Evolutionary conservation across 2,888 invertebrate genomes (phyloP), one percentile per base, ranked within the genome.

Genomic region (Ectemnius lituratus): DNA sequence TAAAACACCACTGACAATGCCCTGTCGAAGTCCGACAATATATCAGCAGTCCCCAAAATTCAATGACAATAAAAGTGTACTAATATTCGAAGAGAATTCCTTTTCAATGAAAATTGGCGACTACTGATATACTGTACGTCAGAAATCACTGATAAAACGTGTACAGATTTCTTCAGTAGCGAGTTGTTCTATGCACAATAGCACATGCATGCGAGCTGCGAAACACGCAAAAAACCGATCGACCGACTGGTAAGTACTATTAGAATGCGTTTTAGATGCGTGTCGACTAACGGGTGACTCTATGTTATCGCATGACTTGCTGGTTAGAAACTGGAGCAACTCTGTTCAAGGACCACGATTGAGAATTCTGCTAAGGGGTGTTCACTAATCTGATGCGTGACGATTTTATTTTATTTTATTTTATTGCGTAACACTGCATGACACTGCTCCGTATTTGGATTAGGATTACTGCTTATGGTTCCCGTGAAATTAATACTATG

Each of bases 231-330:
- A 37, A 37, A 37, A 59, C 64, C 60, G 78, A 61, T 66, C 70
- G 56, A 57, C 57, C 65, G 49, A 75, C 73, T 60, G 84, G 84
- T 84, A 83, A 84, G 84, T 84, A 84, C 75, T 63, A 68, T 80
- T 67, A 71, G 70, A 66, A 67, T 76, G 75, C 72, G 62, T 75
- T 75, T 61, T 37, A 46, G 28, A 66, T 77, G 73, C 70, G 69
- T 65, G 72, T 23, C 63, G 59, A 74, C 67, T 81, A 81, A 81
- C 73, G 73, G 73, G 69, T 68, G 47, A 27, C 62, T 23, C 23
- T 14, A 11, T 68, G 16, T 63, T 60, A n/a, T 14, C 56, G 56
- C 64, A 57, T 57, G 64, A 52, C 16, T 52, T 14, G 23, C 23
- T 14, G 23, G 23, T 3, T 3, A 13, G 18, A 45, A 62, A 28